phyloP scores from a whole-genome alignment of 2,113 vertebrate genomes.

The Blennius ocellaris region DNA sequence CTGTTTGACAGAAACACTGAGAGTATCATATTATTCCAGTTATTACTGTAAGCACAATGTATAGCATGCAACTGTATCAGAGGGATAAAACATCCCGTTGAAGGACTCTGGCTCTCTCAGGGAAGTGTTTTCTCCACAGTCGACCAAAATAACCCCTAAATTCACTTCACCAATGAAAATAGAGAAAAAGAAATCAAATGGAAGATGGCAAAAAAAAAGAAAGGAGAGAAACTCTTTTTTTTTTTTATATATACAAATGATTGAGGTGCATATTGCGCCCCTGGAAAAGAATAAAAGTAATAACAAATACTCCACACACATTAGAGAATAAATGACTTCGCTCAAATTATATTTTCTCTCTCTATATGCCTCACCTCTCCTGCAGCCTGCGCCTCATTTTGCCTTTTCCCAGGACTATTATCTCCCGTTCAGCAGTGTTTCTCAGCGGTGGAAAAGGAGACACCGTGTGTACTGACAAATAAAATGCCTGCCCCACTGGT shows the following conservation, averaged over 20 bases:
- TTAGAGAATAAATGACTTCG: conserved; percentile 41
- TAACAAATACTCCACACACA: conserved; percentile 12
- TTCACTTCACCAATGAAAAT: conserved; percentile 35
- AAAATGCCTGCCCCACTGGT: conserved; percentile 1
- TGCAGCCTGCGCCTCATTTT: conserved; percentile 5
- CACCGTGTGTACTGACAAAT: conserved; percentile 24
- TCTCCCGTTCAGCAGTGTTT: background rate
- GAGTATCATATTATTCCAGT: background rate
- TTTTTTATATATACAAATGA: conserved; percentile 36
- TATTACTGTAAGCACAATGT: background rate
- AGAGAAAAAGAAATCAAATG: conserved; percentile 11
- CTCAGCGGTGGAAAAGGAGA: conserved; percentile 8
- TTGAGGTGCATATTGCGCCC: conserved; percentile 24
- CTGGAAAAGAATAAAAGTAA: conserved; percentile 11
- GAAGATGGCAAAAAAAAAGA: conserved; percentile 3
- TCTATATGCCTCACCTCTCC: conserved; percentile 3
- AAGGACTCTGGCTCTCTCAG: conserved; percentile 7
- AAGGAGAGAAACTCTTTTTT: conserved; percentile 11
- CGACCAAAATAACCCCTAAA: conserved; percentile 34
- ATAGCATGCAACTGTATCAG: conserved; percentile 6
- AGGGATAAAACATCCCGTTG: conserved; percentile 7
- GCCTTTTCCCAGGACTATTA: conserved; percentile 1
- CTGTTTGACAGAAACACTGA: background rate
- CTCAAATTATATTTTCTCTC: conserved; percentile 23
- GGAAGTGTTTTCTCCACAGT: conserved; percentile 16